phyloP scores from a whole-genome alignment of 2,113 vertebrate genomes.

The Lophochroa leadbeateri region DNA sequence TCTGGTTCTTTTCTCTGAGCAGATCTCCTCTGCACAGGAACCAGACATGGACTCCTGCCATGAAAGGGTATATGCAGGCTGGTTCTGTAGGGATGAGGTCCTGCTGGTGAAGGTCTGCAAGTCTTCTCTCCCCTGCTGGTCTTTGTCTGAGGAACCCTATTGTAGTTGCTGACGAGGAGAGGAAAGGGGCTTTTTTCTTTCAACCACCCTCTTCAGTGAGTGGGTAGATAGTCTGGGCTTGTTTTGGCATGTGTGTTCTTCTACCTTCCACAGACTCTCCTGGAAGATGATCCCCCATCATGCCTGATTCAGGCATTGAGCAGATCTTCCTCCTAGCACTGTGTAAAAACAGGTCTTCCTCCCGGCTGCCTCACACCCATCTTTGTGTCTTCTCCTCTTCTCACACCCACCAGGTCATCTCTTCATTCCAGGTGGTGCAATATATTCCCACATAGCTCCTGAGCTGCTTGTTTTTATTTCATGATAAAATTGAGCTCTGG shows the following conservation, averaged over 20 bases:
- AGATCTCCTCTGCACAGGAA: background rate
- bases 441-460: background rate
- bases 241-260: background rate
- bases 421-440: background rate
- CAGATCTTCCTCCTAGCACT: background rate
- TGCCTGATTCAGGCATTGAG: background rate
- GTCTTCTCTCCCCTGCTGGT: background rate
- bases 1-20: background rate
- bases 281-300: background rate
- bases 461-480: background rate
- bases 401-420: background rate
- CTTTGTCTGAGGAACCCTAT: background rate
- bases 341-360: background rate
- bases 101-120: background rate
- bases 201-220: background rate
- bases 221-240: background rate
- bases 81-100: background rate
- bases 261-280: background rate
- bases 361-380: background rate
- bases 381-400: background rate
- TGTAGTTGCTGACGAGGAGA: background rate
- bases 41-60: background rate
- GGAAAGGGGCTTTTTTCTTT: background rate
- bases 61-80: background rate
- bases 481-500: background rate